Evolutionary conservation across 2,113 vertebrate species (phyloP).

Genomic region (Sinocyclocheilus anshuiensis): DNA sequence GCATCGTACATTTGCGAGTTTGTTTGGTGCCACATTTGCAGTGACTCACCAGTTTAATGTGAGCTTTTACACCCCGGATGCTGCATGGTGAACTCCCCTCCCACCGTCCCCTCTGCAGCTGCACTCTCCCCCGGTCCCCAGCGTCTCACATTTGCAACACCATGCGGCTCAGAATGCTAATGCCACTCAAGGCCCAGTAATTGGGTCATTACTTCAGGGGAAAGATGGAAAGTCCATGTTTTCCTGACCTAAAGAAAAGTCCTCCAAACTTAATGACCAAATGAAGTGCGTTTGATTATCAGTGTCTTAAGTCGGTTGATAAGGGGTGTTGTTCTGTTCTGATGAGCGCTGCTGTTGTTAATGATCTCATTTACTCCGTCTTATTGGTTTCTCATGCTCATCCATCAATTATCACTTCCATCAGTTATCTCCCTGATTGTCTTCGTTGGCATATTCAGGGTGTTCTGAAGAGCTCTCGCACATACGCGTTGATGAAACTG

Average conservation of each 20-base stretch:
- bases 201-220: constrained; percentile 53
- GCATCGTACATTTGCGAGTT: not conserved
- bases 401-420: constrained; percentile 32
- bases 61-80: constrained; percentile 45
- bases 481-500: not conserved
- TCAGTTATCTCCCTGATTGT: constrained; percentile 40
- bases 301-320: not conserved
- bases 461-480: constrained; percentile 26
- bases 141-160: constrained; percentile 30
- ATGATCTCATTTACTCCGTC: constrained; percentile 30
- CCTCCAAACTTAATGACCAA: constrained; percentile 29
- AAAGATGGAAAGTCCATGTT: constrained; percentile 47
- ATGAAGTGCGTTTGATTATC: constrained; percentile 9
- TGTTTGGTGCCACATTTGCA: constrained; percentile 32
- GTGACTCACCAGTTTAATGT: constrained; percentile 56
- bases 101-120: constrained; percentile 48
- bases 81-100: constrained; percentile 1
- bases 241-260: constrained; percentile 45
- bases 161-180: constrained; percentile 36
- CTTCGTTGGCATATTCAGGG: constrained; percentile 14
- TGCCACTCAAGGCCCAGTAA: constrained; percentile 45
- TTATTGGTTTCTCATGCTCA: constrained; percentile 4
- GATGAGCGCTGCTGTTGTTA: constrained; percentile 24
- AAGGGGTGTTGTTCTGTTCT: not conserved
- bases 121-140: constrained; percentile 35